Percentiles rank a stretch among this genome's conserved stretches.
Evolutionary conservation across 1,140 invertebrate genomes (phyloP).

Genomic region (Aphelinus certus): DNA sequence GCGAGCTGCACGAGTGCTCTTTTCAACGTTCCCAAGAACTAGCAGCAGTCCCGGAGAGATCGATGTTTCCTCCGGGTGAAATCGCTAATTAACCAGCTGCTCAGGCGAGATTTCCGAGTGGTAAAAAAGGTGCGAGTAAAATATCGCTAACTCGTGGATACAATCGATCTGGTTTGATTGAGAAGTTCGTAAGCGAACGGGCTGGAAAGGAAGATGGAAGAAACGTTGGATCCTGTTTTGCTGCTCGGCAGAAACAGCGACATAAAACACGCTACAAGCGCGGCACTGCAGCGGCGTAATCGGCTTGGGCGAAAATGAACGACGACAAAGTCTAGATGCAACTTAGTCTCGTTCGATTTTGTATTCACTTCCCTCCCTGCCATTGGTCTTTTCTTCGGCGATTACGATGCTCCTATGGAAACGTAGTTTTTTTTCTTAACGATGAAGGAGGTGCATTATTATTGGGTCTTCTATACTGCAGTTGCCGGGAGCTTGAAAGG

Average conservation of each 20-base stretch:
- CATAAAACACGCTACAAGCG: too few species aligned
- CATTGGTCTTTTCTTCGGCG: not conserved
- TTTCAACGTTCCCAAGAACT: not conserved
- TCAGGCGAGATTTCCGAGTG: not conserved
- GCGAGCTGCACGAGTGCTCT: not conserved
- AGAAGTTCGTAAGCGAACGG: too few species aligned
- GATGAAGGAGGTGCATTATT: not conserved
- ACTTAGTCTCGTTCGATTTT: too few species aligned
- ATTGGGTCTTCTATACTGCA: not conserved
- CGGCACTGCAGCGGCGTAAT: not conserved
- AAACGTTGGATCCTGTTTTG: constrained; percentile 1
- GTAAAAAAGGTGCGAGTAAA: not conserved
- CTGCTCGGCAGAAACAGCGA: not conserved
- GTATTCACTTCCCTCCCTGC: too few species aligned
- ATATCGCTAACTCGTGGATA: too few species aligned
- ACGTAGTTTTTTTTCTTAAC: not conserved
- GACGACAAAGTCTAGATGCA: not conserved
- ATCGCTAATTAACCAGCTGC: constrained; percentile 10
- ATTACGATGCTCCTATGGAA: constrained; percentile 11
- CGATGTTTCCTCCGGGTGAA: constrained; percentile 9
- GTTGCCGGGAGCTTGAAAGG: not conserved
- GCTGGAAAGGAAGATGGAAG: not conserved
- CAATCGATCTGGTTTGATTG: too few species aligned
- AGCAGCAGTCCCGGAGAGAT: not conserved
- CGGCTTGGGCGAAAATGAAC: constrained; percentile 22